A percentile compares a stretch with the other conserved stretches of the same genome.
Evolutionary conservation across 92 coral and sea anemone genomes (phyloP).

Genomic region (Phenganax subtilis): DNA sequence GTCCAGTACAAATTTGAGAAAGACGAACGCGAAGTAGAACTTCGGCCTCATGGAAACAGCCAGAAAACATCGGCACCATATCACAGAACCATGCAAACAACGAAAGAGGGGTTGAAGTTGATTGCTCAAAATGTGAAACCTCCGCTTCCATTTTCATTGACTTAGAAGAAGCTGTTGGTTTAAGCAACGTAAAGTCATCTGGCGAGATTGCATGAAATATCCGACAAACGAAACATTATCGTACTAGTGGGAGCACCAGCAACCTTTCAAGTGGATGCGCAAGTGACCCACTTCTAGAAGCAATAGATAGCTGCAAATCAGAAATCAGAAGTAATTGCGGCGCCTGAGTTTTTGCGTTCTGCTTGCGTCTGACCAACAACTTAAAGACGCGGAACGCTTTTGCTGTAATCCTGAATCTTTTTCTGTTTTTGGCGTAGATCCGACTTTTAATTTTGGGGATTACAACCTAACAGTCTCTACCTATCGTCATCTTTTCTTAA

Average conservation of each 20-base stretch:
- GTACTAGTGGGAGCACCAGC: background rate
- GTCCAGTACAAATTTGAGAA: conserved; percentile 46
- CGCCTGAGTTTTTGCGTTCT: conserved; percentile 22
- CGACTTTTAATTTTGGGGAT: conserved; percentile 6
- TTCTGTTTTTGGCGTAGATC: conserved; percentile 17
- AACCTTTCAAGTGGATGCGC: background rate
- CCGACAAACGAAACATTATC: conserved; percentile 11
- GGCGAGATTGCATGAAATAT: conserved; percentile 18
- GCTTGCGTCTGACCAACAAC: conserved; percentile 17
- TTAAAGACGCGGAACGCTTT: conserved; percentile 14
- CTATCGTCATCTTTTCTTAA: conserved; percentile 16
- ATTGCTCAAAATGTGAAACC: background rate
- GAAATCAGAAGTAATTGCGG: background rate
- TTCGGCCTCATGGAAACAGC: conserved; percentile 42
- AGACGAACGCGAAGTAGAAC: conserved; percentile 47
- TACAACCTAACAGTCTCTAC: conserved; percentile 14
- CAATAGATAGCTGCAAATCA: background rate
- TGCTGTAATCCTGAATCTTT: conserved; percentile 20
- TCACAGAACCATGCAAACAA: conserved; percentile 44
- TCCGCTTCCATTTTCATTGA: conserved; percentile 11
- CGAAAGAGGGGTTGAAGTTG: conserved; percentile 31
- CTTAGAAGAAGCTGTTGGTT: conserved; percentile 11
- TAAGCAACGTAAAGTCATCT: conserved; percentile 12
- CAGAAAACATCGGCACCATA: conserved; percentile 28
- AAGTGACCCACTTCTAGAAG: conserved; percentile 18